Evolutionary conservation across 2,113 vertebrate genomes (phyloP), one percentile per base, ranked within the genome.

Genomic region (Turnix velox): DNA sequence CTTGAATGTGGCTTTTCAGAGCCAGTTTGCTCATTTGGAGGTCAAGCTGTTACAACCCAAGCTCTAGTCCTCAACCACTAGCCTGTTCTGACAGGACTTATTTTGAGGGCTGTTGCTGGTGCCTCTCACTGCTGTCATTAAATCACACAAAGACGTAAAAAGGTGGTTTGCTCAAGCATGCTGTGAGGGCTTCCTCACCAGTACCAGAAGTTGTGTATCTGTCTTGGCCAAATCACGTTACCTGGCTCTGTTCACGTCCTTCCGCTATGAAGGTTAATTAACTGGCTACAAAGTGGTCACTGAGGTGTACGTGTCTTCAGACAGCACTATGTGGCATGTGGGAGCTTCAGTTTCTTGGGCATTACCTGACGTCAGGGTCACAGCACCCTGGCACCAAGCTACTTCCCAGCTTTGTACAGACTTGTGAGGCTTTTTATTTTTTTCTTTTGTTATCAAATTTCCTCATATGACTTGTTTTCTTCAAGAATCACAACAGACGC

Each of bases 391-490:
- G 43, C 51, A 59, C 27, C 24, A 33, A 72, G 20, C 45, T 82
- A 17, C n/a, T 81, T 76, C 27, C 24, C 57, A 30, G 39, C 27
- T 76, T 81, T 80, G 33, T 14, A 25, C 30, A 59, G 51, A 33
- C 43, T 35, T 75, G 25, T 6, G 8, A 27, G 27, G 1, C 0
- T 6, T 9, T 73, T 49, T 51, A 30, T 0, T 6, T 9, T 73
- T 49, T 51, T 33, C 14, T 28, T 27, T 77, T 51, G 22, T 42
- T 90, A 66, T 66, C 46, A 39, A 1, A 35, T 77, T 90, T 82
- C 58, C 46, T 82, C 55, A 25, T 45, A 37, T 35, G 40, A 67
- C 51, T n/a, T 55, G 14, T 67, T 86, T 72, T 61, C 51, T 37
- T 55, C 35, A 54, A 66, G 51, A 71, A 49, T 27, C 14, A 2